A percentile compares a stretch with the other conserved stretches of the same genome.
Conservation (phyloP, 1,140 invertebrate species). For the Drosophila busckii region DNA sequence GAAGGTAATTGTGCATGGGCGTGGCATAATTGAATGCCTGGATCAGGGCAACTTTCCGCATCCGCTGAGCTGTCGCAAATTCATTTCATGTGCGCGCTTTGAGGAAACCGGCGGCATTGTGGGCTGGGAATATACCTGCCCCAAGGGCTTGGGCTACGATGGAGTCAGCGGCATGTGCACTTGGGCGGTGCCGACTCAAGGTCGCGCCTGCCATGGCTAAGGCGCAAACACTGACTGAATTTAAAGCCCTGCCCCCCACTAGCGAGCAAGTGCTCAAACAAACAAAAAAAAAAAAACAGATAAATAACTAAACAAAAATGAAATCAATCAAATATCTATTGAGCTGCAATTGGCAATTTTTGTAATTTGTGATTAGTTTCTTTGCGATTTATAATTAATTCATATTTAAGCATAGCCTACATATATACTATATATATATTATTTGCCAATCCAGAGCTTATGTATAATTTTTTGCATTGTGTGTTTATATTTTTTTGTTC, state of each 20-base stretch:
- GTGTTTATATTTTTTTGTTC: too few relatives aligned
- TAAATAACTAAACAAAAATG: too few relatives aligned
- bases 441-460: too few relatives aligned
- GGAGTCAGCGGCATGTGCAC: slow-evolving; percentile 93
- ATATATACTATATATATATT: too few relatives aligned
- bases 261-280: not conserved
- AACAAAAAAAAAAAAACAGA: too few relatives aligned
- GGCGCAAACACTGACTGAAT: slow-evolving; percentile 38
- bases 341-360: slow-evolving; percentile 11
- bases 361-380: slow-evolving; percentile 23
- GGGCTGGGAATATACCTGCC: slow-evolving; percentile 93
- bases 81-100: slow-evolving; percentile 91
- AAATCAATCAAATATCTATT: too few relatives aligned
- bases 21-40: slow-evolving; percentile 87
- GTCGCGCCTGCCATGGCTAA: slow-evolving; percentile 82
- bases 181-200: slow-evolving; percentile 85
- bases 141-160: slow-evolving; percentile 90
- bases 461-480: too few relatives aligned
- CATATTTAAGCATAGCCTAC: slow-evolving; percentile 14
- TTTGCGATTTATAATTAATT: slow-evolving; percentile 8
- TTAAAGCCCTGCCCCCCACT: not conserved
- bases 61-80: slow-evolving; percentile 91
- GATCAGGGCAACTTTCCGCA: slow-evolving; percentile 94
- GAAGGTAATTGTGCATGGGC: slow-evolving; percentile 74
- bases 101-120: slow-evolving; percentile 85